Base-by-base conservation (phyloP, 1,140 invertebrate genomes). In the Potamilus streckersoni region DNA sequence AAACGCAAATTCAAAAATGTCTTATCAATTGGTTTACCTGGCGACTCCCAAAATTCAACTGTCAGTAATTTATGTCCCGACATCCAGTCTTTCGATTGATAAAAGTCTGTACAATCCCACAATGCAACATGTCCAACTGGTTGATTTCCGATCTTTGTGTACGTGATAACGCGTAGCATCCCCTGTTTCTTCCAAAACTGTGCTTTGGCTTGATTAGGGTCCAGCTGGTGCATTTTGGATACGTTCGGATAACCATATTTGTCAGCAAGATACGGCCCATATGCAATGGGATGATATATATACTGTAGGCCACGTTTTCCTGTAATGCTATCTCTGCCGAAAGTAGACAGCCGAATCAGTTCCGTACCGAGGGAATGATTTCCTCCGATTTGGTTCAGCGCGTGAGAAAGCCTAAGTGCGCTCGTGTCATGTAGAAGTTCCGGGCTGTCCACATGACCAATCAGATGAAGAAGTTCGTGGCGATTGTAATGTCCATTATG, bases 41-140 rank as follows among this genome's bases (percentile, higher is more conserved):
- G 84, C 49, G 87, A 83, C 76, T 88, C 85, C 87, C 87, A 89
- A 82, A 89, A 89, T 82, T 89, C 87, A 59, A 87, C 85, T 23
- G 86, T 85, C 58, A 89, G 81, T 55, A 89, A 80, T 60, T 78
- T 82, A 72, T 84, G 86, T 16, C 79, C 79, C 31, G 79, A 80
- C 49, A 86, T 84, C 83, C 84, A 87, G 74, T 89, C 84, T 71
- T 82, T 82, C 68, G 82, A 76, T 79, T 89, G 78, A 76, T 88
- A 80, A 71, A 88, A 87, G 66, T 84, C 82, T 74, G 84, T 81
- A 72, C 87, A 89, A 76, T 89, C 87, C 87, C 87, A 89, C 71
- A 89, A 83, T 73, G 85, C 87, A 75, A 89, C 83, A 81, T 86
- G 86, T 68, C 85, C 86, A 63, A 84, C 82, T 17, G 87, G 85